Base-by-base conservation (phyloP, 2,888 invertebrate species). In the Lumbricus terrestris region DNA sequence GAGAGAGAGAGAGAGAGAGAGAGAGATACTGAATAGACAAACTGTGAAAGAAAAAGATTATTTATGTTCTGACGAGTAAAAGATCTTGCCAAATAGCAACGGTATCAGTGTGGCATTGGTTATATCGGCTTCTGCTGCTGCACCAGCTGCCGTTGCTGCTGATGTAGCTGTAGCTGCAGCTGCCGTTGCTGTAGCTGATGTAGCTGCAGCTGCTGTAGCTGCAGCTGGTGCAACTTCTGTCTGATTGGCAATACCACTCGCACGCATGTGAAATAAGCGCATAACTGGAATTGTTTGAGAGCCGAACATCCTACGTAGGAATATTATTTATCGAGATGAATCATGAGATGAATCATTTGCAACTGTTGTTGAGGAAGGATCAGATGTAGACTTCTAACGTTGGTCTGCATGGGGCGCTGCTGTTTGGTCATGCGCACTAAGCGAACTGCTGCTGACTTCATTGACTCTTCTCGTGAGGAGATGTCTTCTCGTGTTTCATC, bases 391-490 rank as follows among this genome's bases (percentile, higher is more conserved):
- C 20, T 18, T 47, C 47, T 18, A 47, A 47, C n/a, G 29, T 69
- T 69, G 69, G 29, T n/a, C 69, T n/a, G 69, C 69, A 29, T n/a
- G 69, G n/a, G 69, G 69, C 29, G 13, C 29, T 69, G 69, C 69
- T n/a, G 29, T 69, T 69, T 42, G n/a, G 33, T 38, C 89, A 89
- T 33, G n/a, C 42, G 37, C 38, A 88, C 35, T 35, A 23, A 29
- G 35, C 29, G 23, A 38, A 88, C 35, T 37, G 20, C 23, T 88
- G 13, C n/a, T n/a, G n/a, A n/a, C n/a, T 33, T n/a, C 34, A 88
- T 34, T 33, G 88, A 85, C 88, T 54, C 88, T n/a, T n/a, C n/a
- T n/a, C n/a, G n/a, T 47, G 88, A 69, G 69, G 69, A n/a, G n/a
- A n/a, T n/a, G n/a, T n/a, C n/a, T n/a, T 29, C n/a, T 69, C n/a